Conservation (phyloP, 1,140 invertebrate genomes). For the Ericerus pela region DNA sequence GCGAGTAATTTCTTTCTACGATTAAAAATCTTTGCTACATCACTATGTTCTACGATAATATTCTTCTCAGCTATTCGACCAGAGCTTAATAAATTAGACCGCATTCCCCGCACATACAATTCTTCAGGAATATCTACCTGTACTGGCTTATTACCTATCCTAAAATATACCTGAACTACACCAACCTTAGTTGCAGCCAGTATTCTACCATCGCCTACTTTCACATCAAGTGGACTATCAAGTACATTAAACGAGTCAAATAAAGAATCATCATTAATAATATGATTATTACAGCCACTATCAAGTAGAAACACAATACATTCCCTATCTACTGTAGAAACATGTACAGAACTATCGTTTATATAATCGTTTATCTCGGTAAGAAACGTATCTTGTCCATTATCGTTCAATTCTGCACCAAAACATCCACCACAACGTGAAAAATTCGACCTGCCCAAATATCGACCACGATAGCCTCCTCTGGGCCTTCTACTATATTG, state of each 20-base stretch:
- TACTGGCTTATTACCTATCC: slow-evolving; percentile 15
- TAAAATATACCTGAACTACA: slow-evolving; percentile 16
- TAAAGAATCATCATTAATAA: slow-evolving; percentile 17
- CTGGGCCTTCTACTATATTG: too few relatives aligned
- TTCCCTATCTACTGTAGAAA: too few relatives aligned
- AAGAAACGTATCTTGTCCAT: too few relatives aligned
- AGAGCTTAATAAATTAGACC: slow-evolving; percentile 20
- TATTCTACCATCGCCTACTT: slow-evolving; percentile 18
- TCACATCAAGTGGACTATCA: slow-evolving; percentile 18
- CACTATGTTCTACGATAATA: background rate
- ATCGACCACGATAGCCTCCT: too few relatives aligned
- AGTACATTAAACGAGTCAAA: slow-evolving; percentile 18
- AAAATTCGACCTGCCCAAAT: too few relatives aligned
- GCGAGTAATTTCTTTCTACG: slow-evolving; percentile 1
- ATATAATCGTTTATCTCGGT: too few relatives aligned
- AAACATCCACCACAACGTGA: too few relatives aligned
- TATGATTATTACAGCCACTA: slow-evolving; percentile 22
- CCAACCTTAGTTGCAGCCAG: slow-evolving; percentile 16
- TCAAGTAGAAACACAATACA: slow-evolving; percentile 22
- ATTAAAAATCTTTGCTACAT: background rate
- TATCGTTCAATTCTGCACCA: too few relatives aligned
- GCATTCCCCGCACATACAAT: slow-evolving; percentile 13
- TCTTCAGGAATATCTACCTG: slow-evolving; percentile 18
- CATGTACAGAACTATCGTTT: too few relatives aligned
- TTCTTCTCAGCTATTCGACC: too few relatives aligned